Conservation (phyloP, 1,140 invertebrate genomes). For the Campoletis sonorensis region DNA sequence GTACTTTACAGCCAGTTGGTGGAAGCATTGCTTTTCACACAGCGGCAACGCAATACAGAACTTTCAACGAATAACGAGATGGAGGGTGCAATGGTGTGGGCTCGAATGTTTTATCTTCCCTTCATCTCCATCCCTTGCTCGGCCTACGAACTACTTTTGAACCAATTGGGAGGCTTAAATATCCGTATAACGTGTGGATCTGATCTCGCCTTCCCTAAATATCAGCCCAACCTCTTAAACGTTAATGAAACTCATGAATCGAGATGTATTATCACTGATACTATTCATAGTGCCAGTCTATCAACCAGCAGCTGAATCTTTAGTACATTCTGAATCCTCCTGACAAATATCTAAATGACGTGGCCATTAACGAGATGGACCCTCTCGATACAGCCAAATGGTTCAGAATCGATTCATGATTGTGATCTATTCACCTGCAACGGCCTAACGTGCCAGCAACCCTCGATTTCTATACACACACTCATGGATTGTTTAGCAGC, state of each 20-base stretch:
- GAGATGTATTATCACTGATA: background rate
- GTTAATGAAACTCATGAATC: conserved; percentile 43
- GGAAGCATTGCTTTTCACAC: background rate
- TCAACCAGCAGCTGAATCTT: no score
- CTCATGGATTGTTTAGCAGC: background rate
- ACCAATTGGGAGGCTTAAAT: conserved; percentile 63
- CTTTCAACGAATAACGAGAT: conserved; percentile 9
- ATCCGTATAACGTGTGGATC: conserved; percentile 50
- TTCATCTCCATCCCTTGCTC: conserved; percentile 9
- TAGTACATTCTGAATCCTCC: conserved; percentile 12
- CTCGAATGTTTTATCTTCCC: conserved; percentile 38
- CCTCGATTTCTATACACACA: background rate
- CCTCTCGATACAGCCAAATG: background rate
- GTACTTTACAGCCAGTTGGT: background rate
- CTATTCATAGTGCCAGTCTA: background rate
- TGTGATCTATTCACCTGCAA: conserved; percentile 41
- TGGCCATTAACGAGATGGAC: background rate
- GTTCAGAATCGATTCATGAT: conserved; percentile 35
- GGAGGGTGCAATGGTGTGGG: conserved; percentile 59
- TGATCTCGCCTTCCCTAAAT: background rate
- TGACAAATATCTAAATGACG: background rate
- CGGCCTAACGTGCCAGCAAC: conserved; percentile 21
- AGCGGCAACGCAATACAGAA: conserved; percentile 2
- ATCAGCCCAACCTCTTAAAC: conserved; percentile 10
- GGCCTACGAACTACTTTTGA: conserved; percentile 59